Conservation (phyloP, 2,113 vertebrate species). For the Columbina picui region DNA sequence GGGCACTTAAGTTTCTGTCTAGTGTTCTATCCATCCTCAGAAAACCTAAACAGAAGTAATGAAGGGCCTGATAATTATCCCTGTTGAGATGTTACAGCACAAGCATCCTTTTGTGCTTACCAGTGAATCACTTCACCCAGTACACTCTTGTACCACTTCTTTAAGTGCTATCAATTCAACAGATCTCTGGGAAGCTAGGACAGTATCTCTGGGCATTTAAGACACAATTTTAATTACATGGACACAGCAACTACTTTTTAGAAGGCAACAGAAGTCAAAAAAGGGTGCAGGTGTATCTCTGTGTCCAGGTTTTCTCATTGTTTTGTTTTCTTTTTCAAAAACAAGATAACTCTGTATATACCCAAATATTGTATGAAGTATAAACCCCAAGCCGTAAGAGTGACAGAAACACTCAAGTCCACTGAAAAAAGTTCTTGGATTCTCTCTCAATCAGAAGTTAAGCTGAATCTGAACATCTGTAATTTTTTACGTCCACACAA, state of each 20-base stretch:
- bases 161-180: neutral
- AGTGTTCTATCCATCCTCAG: neutral
- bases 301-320: neutral
- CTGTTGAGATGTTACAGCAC: neutral
- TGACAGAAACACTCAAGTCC: neutral
- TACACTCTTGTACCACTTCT: neutral
- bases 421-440: neutral
- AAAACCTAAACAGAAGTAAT: neutral
- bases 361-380: neutral
- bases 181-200: neutral
- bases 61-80: neutral
- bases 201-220: neutral
- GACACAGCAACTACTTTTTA: neutral
- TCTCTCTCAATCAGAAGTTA: neutral
- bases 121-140: neutral
- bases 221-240: neutral
- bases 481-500: neutral
- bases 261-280: neutral
- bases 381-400: neutral
- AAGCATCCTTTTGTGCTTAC: neutral
- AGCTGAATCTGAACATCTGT: neutral
- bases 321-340: neutral
- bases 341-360: neutral
- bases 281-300: neutral
- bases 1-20: neutral